Evolutionary conservation across 2,113 vertebrate genomes (phyloP).

Genomic region (Piaya cayana): DNA sequence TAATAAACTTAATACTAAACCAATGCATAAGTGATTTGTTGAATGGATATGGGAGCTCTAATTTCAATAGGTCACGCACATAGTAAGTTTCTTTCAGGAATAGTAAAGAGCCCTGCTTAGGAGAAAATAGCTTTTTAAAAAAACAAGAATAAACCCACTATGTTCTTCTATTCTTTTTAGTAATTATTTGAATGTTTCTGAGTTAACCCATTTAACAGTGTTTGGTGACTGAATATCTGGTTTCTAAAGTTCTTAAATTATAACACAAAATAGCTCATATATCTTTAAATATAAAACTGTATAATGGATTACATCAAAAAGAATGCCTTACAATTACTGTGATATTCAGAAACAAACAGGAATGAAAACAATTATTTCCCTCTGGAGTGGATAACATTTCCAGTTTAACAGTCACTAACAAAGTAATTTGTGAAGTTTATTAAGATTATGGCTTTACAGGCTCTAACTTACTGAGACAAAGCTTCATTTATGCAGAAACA

Average conservation of each 20-base stretch:
- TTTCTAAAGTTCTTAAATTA: conserved; percentile 13
- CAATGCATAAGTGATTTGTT: neutral
- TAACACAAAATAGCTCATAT: neutral
- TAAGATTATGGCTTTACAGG: conserved; percentile 45
- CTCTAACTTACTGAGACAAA: conserved; percentile 58
- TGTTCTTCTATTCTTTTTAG: neutral
- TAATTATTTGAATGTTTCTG: neutral
- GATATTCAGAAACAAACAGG: conserved; percentile 48
- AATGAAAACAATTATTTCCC: conserved; percentile 36
- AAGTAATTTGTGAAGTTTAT: conserved; percentile 61
- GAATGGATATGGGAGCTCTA: neutral
- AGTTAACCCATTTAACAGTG: neutral
- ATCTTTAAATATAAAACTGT: neutral
- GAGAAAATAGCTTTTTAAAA: neutral
- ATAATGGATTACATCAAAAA: neutral
- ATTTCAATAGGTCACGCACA: neutral
- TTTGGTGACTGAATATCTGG: neutral
- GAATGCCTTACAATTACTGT: neutral
- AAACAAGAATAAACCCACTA: neutral
- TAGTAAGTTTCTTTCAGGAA: neutral
- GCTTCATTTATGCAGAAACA: conserved; percentile 32
- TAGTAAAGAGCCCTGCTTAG: neutral
- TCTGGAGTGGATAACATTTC: conserved; percentile 26
- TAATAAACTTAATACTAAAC: neutral
- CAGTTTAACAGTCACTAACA: conserved; percentile 30